Evolutionary conservation across 2,888 invertebrate species (phyloP).

Genomic region (Glaucopsyche alexis): DNA sequence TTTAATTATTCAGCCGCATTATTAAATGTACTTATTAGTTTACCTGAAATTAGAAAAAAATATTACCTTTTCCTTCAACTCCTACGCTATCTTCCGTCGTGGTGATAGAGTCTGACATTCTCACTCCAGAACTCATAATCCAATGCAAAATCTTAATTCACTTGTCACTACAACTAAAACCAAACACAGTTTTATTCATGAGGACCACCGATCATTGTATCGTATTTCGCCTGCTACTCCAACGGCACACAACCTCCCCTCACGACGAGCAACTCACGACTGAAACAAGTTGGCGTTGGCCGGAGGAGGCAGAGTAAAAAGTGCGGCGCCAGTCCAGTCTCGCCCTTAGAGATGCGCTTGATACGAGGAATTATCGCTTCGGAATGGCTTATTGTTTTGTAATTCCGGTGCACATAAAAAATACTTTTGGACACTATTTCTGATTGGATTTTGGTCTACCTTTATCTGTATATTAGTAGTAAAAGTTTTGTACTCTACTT

Average conservation of each 20-base stretch:
- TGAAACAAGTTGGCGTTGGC: slow-evolving; percentile 48
- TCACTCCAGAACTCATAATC: slow-evolving; percentile 41
- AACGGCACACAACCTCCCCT: slow-evolving; percentile 49
- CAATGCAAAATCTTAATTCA: not conserved
- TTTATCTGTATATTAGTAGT: no score
- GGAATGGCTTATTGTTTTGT: slow-evolving; percentile 8
- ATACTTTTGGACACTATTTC: not conserved
- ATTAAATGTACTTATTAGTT: no score
- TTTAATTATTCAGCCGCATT: no score
- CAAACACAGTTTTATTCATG: slow-evolving; percentile 55
- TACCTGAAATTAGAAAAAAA: not conserved
- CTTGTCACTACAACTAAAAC: slow-evolving; percentile 49
- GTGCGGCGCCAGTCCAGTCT: slow-evolving; percentile 75
- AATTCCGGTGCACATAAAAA: not conserved
- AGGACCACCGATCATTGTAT: slow-evolving; percentile 49
- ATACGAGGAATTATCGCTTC: slow-evolving; percentile 36
- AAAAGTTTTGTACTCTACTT: no score
- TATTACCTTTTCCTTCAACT: slow-evolving; percentile 64
- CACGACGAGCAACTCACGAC: slow-evolving; percentile 58
- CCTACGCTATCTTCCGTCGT: slow-evolving; percentile 52
- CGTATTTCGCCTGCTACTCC: slow-evolving; percentile 48
- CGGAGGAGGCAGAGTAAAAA: slow-evolving; percentile 70
- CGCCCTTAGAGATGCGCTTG: slow-evolving; percentile 74
- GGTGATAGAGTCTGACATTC: slow-evolving; percentile 54
- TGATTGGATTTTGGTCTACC: not conserved